phyloP scores from a whole-genome alignment of 2,113 vertebrate species.

The Girardinichthys multiradiatus region DNA sequence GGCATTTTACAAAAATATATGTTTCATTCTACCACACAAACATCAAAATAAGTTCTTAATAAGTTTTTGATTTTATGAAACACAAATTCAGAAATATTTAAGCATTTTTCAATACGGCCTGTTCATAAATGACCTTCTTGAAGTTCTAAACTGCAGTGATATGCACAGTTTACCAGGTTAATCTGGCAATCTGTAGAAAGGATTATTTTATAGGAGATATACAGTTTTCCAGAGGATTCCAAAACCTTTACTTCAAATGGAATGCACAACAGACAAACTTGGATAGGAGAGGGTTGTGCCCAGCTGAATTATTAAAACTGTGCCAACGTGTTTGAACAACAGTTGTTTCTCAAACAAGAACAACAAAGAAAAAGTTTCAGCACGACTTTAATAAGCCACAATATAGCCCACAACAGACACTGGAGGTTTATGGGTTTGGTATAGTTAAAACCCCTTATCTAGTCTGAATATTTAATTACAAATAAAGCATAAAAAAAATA shows the following conservation, averaged over 20 bases:
- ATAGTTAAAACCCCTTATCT: too few relatives aligned
- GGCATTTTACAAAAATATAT: conserved; percentile 42
- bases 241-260: conserved; percentile 1
- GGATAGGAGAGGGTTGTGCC: not conserved
- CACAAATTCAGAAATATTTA: not conserved
- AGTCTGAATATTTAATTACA: too few relatives aligned
- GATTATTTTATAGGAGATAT: not conserved
- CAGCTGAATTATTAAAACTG: not conserved
- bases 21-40: not conserved
- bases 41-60: not conserved
- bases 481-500: too few relatives aligned
- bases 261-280: not conserved
- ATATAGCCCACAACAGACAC: too few relatives aligned
- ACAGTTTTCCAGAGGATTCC: conserved; percentile 12
- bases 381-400: not conserved
- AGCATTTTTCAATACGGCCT: not conserved
- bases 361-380: not conserved
- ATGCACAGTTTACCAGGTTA: not conserved
- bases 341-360: too few relatives aligned
- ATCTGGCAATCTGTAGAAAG: not conserved
- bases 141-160: not conserved
- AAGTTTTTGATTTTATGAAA: not conserved
- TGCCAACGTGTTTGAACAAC: too few relatives aligned
- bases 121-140: not conserved
- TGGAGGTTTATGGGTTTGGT: too few relatives aligned